Percentiles rank a stretch among this genome's conserved stretches.
These are phyloP conservation scores for Melikaiella ostensackeni DNA, from an alignment of 2,888 invertebrate species.

Conservation along the genomic window DNA sequence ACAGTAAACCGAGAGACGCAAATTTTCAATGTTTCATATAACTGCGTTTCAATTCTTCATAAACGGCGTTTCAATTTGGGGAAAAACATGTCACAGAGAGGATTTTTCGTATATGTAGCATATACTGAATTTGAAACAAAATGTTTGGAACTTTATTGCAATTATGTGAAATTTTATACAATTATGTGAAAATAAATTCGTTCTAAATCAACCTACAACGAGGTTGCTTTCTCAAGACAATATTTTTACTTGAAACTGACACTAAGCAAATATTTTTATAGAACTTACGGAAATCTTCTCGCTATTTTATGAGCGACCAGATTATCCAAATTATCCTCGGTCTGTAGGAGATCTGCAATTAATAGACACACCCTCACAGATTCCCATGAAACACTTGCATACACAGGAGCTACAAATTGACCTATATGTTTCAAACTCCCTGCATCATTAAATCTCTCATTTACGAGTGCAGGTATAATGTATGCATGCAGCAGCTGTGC, in stretches of 20 bases:
- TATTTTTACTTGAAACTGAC: not conserved
- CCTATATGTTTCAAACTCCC: conserved; percentile 54
- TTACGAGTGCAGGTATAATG: not conserved
- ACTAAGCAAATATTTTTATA: not conserved
- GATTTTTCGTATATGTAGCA: too few species aligned
- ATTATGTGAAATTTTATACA: too few species aligned
- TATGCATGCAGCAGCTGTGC: conserved; percentile 29
- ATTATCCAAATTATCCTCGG: not conserved
- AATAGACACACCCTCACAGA: not conserved
- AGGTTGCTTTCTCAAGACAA: not conserved
- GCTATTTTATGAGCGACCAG: not conserved
- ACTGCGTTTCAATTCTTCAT: too few species aligned
- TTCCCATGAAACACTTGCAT: not conserved
- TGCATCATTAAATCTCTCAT: conserved; percentile 47
- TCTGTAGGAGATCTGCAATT: not conserved
- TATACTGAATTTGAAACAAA: too few species aligned
- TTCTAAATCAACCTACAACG: not conserved
- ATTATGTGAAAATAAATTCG: too few species aligned
- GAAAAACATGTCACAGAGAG: too few species aligned
- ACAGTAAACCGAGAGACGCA: too few species aligned
- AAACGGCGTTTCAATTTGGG: too few species aligned
- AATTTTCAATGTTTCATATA: too few species aligned
- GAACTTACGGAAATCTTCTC: not conserved
- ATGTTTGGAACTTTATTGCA: too few species aligned
- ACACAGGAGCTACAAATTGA: conserved; percentile 53